Conservation (phyloP, 2,888 invertebrate genomes). For the Andrena camellia region DNA sequence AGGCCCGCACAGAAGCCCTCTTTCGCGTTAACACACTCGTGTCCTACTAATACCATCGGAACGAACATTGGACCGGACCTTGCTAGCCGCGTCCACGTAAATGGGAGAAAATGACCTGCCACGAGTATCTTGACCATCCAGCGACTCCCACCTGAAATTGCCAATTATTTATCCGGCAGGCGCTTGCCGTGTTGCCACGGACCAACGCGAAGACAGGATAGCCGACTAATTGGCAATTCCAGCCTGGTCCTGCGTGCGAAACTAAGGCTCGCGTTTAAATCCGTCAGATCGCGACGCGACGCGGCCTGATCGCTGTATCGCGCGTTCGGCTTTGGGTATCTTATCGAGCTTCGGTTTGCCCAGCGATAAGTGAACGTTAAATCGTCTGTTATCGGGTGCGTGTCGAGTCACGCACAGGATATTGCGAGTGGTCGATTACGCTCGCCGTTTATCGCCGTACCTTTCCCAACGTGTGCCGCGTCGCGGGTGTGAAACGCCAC, state of each 20-base stretch:
- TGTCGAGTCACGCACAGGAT: constrained; percentile 17
- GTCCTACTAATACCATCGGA: background rate
- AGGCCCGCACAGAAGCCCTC: background rate
- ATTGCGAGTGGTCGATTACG: constrained; percentile 5
- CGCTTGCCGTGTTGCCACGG: constrained; percentile 53
- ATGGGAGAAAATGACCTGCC: constrained; percentile 72
- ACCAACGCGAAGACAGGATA: constrained; percentile 66
- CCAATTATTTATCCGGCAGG: constrained; percentile 77
- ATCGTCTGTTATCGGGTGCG: constrained; percentile 42
- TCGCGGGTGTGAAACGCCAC: background rate
- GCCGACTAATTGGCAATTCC: constrained; percentile 77
- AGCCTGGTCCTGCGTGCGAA: constrained; percentile 40
- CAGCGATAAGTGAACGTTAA: constrained; percentile 25
- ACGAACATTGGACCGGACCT: constrained; percentile 20
- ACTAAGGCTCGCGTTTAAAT: constrained; percentile 59
- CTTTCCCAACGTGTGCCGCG: background rate
- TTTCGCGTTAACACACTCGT: background rate
- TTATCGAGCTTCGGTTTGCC: constrained; percentile 37
- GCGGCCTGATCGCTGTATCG: constrained; percentile 27
- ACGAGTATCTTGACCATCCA: constrained; percentile 60
- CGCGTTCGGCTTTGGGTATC: constrained; percentile 20
- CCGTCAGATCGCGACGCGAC: constrained; percentile 23
- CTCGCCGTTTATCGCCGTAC: background rate
- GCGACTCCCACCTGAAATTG: constrained; percentile 69
- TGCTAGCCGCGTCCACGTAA: constrained; percentile 44